phyloP scores from a whole-genome alignment of 2,113 vertebrate genomes.

The Anoura caudifer region DNA sequence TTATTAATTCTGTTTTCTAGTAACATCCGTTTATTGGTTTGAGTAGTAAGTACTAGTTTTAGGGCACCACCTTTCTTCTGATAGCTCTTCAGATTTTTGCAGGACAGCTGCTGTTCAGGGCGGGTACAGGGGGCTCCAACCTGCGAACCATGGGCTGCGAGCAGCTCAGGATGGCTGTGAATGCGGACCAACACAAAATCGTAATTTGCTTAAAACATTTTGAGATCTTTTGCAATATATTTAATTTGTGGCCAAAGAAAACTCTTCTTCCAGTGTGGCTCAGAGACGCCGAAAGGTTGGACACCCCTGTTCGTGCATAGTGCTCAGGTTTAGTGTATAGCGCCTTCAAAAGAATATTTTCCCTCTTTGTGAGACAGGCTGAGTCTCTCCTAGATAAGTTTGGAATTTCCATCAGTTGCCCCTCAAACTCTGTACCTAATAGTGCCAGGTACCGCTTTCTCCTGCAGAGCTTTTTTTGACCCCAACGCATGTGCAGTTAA shows the following conservation, averaged over 20 bases:
- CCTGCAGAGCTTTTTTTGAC: background rate
- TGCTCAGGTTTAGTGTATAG: background rate
- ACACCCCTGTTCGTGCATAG: background rate
- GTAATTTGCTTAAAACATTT: too few relatives aligned
- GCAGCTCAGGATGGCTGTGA: too few relatives aligned
- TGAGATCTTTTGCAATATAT: too few relatives aligned
- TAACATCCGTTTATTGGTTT: conserved; percentile 4
- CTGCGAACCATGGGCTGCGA: too few relatives aligned
- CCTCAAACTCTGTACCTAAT: background rate
- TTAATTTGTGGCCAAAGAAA: too few relatives aligned
- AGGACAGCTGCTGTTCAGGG: background rate
- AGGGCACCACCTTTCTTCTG: background rate
- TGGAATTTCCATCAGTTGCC: background rate
- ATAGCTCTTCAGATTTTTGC: background rate
- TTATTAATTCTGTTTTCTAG: background rate
- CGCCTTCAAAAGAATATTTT: background rate
- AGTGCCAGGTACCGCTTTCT: background rate
- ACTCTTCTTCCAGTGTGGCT: too few relatives aligned
- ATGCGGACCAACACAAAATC: too few relatives aligned
- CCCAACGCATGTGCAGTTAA: background rate
- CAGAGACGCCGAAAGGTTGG: too few relatives aligned
- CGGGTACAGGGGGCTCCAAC: background rate
- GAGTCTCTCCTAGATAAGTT: background rate
- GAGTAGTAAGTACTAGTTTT: background rate
- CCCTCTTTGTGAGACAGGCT: background rate